A percentile compares a stretch with the other conserved stretches of the same genome.
Conservation (phyloP, 2,113 vertebrate species). For the Ploceus nigricollis region DNA sequence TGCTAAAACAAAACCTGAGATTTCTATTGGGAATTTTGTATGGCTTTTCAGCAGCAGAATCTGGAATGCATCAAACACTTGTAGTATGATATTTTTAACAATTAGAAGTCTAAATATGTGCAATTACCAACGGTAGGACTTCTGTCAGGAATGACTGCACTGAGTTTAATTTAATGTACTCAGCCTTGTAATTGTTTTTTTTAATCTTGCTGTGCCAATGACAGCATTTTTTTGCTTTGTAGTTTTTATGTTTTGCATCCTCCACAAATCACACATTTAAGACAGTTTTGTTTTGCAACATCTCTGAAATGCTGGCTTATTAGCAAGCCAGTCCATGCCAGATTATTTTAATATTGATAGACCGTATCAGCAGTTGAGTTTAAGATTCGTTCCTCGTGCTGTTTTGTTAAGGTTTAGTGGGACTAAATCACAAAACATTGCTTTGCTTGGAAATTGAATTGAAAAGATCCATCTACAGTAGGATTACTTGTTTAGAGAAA, state of each 20-base stretch:
- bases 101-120: conserved; percentile 12
- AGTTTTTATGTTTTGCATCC: conserved; percentile 19
- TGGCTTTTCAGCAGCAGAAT: not conserved
- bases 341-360: conserved; percentile 57
- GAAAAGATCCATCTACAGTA: not conserved
- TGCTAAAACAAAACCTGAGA: conserved; percentile 5
- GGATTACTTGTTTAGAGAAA: conserved; percentile 4
- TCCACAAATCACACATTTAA: conserved; percentile 21
- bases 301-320: conserved; percentile 8
- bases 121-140: not conserved
- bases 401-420: conserved; percentile 45
- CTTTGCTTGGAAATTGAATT: conserved; percentile 41
- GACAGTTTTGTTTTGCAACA: conserved; percentile 7
- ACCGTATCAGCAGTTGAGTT: not conserved
- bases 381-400: not conserved
- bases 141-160: conserved; percentile 34
- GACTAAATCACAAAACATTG: conserved; percentile 39
- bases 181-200: conserved; percentile 52
- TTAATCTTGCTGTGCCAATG: conserved; percentile 23
- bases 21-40: not conserved
- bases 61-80: not conserved
- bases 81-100: conserved; percentile 22
- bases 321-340: not conserved
- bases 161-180: conserved; percentile 42
- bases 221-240: not conserved